Conservation (phyloP, 2,888 invertebrate species). For the Lasioglossum pauxillum region DNA sequence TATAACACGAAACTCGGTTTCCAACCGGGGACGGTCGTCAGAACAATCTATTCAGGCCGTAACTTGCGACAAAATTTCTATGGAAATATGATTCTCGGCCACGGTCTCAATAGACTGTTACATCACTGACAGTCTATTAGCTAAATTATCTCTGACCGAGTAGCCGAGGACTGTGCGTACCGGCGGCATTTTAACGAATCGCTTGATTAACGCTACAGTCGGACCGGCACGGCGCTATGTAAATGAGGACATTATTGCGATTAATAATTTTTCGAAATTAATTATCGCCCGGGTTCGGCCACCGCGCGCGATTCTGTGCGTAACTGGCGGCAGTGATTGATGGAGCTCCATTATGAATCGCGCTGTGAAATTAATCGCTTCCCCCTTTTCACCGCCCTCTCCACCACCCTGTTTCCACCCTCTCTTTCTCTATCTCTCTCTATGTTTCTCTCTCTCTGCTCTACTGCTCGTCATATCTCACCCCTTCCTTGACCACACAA, state of each 20-base stretch:
- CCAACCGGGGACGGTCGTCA: background rate
- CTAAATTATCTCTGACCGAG: constrained; percentile 65
- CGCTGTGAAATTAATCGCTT: constrained; percentile 80
- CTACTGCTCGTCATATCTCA: constrained; percentile 50
- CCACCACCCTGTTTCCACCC: constrained; percentile 28
- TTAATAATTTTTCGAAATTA: constrained; percentile 81
- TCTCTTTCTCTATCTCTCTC: background rate
- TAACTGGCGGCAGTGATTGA: constrained; percentile 79
- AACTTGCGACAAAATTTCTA: constrained; percentile 22
- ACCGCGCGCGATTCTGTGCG: constrained; percentile 53
- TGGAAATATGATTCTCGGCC: constrained; percentile 25
- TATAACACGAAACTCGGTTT: background rate
- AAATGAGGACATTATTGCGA: constrained; percentile 77
- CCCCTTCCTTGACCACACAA: constrained; percentile 69
- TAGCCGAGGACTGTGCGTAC: constrained; percentile 36
- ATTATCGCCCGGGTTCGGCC: constrained; percentile 73
- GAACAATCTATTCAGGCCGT: constrained; percentile 3
- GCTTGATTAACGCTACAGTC: constrained; percentile 63
- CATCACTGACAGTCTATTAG: constrained; percentile 60
- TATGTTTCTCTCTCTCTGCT: constrained; percentile 21
- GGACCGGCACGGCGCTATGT: constrained; percentile 59
- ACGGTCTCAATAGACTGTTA: constrained; percentile 28
- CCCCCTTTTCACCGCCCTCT: constrained; percentile 43
- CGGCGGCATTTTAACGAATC: constrained; percentile 56
- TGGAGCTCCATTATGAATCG: constrained; percentile 80